Evolutionary conservation across 2,797 vertebrate genomes (phyloP).

Genomic region (Margarornis squamiger): DNA sequence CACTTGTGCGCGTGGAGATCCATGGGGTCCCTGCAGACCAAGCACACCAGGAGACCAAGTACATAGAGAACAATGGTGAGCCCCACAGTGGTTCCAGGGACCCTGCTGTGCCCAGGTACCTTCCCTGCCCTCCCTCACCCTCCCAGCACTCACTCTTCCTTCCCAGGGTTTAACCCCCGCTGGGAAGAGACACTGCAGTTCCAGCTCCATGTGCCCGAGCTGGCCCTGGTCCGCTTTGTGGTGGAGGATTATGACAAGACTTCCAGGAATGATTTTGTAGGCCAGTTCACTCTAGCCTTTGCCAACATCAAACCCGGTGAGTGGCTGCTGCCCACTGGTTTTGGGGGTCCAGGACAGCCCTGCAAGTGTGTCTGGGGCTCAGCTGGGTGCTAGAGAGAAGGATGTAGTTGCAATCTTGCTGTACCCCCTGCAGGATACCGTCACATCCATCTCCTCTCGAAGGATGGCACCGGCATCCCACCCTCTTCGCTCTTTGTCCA

Average conservation of each 20-base stretch:
- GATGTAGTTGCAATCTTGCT: background rate
- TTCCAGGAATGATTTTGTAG: conserved; percentile 48
- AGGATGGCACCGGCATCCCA: conserved; percentile 87
- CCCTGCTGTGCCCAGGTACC: background rate
- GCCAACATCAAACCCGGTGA: conserved; percentile 51
- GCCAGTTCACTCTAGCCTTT: conserved; percentile 63
- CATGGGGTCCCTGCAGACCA: conserved; percentile 85
- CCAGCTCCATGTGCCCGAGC: conserved; percentile 82
- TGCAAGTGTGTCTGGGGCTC: background rate
- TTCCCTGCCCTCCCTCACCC: background rate
- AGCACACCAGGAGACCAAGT: conserved; percentile 83
- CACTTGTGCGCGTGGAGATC: conserved; percentile 90
- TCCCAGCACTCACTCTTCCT: background rate
- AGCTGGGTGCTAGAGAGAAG: background rate
- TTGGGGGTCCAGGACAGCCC: background rate
- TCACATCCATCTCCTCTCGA: conserved; percentile 77
- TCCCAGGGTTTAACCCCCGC: conserved; percentile 88
- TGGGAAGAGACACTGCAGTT: conserved; percentile 91
- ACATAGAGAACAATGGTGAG: conserved; percentile 93
- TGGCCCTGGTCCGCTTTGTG: conserved; percentile 87
- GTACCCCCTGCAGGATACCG: conserved; percentile 28
- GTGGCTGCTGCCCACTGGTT: background rate
- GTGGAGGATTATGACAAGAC: conserved; percentile 67
- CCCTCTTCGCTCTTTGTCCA: conserved; percentile 90
- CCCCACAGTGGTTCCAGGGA: fast-evolving